Evolutionary conservation across 2,888 invertebrate genomes (phyloP).

Genomic region (Drosophila meridiana): DNA sequence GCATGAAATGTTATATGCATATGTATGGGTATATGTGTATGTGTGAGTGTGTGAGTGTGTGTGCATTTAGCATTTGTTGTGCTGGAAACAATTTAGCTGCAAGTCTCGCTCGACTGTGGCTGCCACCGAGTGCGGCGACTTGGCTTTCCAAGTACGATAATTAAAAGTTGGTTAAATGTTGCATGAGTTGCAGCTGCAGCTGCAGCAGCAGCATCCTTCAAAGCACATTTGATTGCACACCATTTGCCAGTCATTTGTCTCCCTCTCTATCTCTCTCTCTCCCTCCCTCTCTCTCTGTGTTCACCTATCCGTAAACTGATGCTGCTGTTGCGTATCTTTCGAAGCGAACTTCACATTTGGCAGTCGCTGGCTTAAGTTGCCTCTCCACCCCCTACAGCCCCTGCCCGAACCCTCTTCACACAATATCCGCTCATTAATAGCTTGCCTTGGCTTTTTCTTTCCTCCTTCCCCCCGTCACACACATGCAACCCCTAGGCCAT

Average conservation of each 20-base stretch:
- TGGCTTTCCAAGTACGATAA: constrained; percentile 71
- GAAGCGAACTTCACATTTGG: constrained; percentile 45
- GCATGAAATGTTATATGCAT: constrained; percentile 24
- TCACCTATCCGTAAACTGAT: constrained; percentile 34
- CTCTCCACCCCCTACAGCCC: not conserved
- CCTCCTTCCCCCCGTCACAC: constrained; percentile 8
- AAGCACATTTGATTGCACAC: constrained; percentile 75
- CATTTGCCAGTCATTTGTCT: constrained; percentile 61
- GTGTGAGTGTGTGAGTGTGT: constrained; percentile 5
- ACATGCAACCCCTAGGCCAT: constrained; percentile 1
- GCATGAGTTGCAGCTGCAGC: constrained; percentile 70
- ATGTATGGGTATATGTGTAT: constrained; percentile 13
- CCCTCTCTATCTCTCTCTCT: not conserved
- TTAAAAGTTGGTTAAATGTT: constrained; percentile 80
- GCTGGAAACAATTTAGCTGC: constrained; percentile 57
- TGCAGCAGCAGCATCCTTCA: constrained; percentile 53
- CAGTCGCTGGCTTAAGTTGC: constrained; percentile 23
- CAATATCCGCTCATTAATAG: constrained; percentile 30
- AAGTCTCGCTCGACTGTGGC: constrained; percentile 21
- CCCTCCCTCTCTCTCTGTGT: not conserved
- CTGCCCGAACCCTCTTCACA: not conserved
- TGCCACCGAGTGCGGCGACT: constrained; percentile 36
- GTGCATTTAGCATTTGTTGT: constrained; percentile 17
- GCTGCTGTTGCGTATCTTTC: constrained; percentile 29
- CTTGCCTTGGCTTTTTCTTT: constrained; percentile 26